A percentile compares a stretch with the other conserved stretches of the same genome.
These are phyloP conservation scores for Pristionchus exspectatus DNA, from an alignment of 2,888 invertebrate species.

Conservation along the genomic window DNA sequence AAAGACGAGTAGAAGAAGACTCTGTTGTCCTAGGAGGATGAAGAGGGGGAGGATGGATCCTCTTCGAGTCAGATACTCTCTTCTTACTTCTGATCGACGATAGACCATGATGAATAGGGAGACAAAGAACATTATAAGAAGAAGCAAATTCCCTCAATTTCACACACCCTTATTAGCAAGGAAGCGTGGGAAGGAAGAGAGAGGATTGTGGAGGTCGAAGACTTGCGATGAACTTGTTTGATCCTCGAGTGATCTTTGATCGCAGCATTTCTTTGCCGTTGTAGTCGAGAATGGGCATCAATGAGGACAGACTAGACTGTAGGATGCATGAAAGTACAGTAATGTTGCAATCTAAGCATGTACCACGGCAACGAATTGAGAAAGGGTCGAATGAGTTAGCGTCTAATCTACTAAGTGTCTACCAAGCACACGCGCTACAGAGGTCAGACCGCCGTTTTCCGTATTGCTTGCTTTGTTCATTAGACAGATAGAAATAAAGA, in stretches of 20 bases:
- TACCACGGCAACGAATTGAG: too few relatives aligned
- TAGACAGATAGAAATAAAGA: background rate
- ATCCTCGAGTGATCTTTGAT: too few relatives aligned
- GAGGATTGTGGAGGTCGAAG: background rate
- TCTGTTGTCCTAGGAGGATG: background rate
- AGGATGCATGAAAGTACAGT: too few relatives aligned
- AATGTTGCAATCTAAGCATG: too few relatives aligned
- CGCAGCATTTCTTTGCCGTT: too few relatives aligned
- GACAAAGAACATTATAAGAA: slow-evolving; percentile 2
- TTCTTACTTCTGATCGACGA: background rate
- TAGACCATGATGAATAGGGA: background rate
- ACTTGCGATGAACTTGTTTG: background rate
- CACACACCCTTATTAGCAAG: slow-evolving; percentile 12
- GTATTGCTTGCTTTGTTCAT: slow-evolving; percentile 3
- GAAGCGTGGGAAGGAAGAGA: background rate
- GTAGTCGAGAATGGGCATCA: too few relatives aligned
- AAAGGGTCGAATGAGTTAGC: too few relatives aligned
- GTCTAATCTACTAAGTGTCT: too few relatives aligned
- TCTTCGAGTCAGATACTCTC: background rate
- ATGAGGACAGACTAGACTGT: too few relatives aligned
- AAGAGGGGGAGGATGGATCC: background rate
- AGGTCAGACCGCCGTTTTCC: background rate
- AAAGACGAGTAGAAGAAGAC: background rate
- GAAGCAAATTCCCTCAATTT: slow-evolving; percentile 10
- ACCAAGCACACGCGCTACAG: background rate